These are phyloP conservation scores for Caerostris darwini DNA, from an alignment of 1,140 invertebrate species.

Conservation along the genomic window DNA sequence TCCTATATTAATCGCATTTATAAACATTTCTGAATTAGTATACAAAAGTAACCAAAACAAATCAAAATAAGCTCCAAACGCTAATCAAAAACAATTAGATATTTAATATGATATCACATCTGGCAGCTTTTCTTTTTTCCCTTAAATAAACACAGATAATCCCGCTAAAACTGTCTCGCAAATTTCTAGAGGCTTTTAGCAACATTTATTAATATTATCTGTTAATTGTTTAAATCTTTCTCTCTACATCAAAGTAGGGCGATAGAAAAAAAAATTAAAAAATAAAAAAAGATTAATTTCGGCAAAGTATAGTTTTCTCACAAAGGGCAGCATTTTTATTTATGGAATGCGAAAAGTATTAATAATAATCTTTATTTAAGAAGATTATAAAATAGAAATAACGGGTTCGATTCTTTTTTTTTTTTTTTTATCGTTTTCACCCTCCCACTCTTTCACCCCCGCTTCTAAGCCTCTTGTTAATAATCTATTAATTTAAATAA, in stretches of 20 bases:
- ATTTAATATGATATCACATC: background rate
- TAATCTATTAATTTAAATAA: slow-evolving; percentile 66
- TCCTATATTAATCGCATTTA: too few species aligned
- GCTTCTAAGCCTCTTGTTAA: slow-evolving; percentile 22
- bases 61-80: too few species aligned
- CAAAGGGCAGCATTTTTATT: slow-evolving; percentile 13
- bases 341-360: slow-evolving; percentile 32
- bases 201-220: background rate
- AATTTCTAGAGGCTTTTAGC: background rate
- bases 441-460: background rate
- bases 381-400: slow-evolving; percentile 51
- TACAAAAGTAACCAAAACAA: too few species aligned
- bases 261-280: background rate
- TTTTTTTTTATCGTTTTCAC: background rate
- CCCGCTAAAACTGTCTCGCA: background rate
- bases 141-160: background rate
- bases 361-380: slow-evolving; percentile 56
- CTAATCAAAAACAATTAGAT: too few species aligned
- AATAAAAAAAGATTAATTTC: slow-evolving; percentile 11
- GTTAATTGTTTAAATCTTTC: background rate
- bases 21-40: too few species aligned
- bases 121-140: background rate
- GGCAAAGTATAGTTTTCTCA: slow-evolving; percentile 2
- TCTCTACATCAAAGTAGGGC: background rate
- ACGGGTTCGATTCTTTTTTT: background rate